Evolutionary conservation across 2,797 vertebrate genomes (phyloP).

Genomic region (Enteromius radiatus): DNA sequence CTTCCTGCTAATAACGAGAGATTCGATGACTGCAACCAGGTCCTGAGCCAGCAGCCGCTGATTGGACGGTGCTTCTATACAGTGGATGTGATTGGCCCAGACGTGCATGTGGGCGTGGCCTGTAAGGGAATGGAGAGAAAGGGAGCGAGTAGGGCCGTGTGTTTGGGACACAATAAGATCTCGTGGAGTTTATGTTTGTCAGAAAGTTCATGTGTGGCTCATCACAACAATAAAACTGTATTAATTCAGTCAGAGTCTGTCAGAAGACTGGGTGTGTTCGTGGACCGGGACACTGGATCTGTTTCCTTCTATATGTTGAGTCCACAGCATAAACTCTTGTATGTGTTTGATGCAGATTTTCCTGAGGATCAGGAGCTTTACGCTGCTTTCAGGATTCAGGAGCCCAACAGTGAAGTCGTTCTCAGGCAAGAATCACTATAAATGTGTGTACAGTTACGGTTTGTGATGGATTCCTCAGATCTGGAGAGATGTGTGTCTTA

Average conservation of each 20-base stretch:
- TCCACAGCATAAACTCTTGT: not conserved
- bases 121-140: not conserved
- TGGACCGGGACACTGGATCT: slow-evolving; percentile 18
- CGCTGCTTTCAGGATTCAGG: slow-evolving; percentile 26
- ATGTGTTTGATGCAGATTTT: slow-evolving; percentile 16
- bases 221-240: not conserved
- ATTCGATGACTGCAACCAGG: slow-evolving; percentile 6
- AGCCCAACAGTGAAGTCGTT: not conserved
- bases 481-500: not conserved
- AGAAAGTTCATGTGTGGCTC: not conserved
- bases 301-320: slow-evolving; percentile 31
- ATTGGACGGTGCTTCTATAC: not conserved
- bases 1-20: not conserved
- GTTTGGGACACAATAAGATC: not conserved
- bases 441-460: not conserved
- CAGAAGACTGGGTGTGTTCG: not conserved
- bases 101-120: slow-evolving; percentile 24
- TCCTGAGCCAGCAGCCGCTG: slow-evolving; percentile 8
- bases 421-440: not conserved
- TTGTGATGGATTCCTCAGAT: not conserved
- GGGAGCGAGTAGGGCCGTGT: fast-evolving
- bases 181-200: slow-evolving; percentile 34
- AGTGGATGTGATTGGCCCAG: not conserved
- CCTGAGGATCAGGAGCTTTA: slow-evolving; percentile 13
- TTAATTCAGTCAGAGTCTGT: not conserved